Percentiles rank a stretch among this genome's conserved stretches.
Conservation (phyloP, 2,113 vertebrate genomes). For the Anas platyrhynchos region DNA sequence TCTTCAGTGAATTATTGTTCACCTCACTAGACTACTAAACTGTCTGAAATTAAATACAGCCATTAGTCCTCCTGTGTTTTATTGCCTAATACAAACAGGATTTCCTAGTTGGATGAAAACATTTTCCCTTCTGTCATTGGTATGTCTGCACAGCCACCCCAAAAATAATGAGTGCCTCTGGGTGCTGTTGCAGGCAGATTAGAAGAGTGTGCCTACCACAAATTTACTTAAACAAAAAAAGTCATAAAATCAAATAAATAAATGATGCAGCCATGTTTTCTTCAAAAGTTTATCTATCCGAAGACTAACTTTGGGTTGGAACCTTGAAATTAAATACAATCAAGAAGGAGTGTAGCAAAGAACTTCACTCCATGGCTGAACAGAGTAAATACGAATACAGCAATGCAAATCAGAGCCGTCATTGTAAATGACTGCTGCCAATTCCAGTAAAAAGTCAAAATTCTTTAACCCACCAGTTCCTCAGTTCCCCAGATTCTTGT, state of each 20-base stretch:
- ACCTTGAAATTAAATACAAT: background rate
- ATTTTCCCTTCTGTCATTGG: background rate
- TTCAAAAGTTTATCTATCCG: background rate
- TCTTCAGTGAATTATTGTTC: background rate
- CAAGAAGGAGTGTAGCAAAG: background rate
- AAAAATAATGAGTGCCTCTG: background rate
- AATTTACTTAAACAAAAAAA: background rate
- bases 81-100: background rate
- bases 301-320: background rate
- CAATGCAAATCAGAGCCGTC: background rate
- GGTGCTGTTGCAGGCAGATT: background rate
- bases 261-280: background rate
- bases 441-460: background rate
- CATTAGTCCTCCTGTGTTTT: background rate
- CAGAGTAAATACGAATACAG: background rate
- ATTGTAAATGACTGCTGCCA: background rate
- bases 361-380: background rate
- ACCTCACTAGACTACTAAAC: background rate
- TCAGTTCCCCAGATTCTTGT: background rate
- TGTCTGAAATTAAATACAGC: background rate
- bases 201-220: background rate
- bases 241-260: background rate
- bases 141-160: background rate
- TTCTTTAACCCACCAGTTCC: background rate
- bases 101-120: background rate